Evolutionary conservation across 2,888 invertebrate species (phyloP), one percentile per base, ranked within the genome.

Genomic region (Synergus laeviventris): DNA sequence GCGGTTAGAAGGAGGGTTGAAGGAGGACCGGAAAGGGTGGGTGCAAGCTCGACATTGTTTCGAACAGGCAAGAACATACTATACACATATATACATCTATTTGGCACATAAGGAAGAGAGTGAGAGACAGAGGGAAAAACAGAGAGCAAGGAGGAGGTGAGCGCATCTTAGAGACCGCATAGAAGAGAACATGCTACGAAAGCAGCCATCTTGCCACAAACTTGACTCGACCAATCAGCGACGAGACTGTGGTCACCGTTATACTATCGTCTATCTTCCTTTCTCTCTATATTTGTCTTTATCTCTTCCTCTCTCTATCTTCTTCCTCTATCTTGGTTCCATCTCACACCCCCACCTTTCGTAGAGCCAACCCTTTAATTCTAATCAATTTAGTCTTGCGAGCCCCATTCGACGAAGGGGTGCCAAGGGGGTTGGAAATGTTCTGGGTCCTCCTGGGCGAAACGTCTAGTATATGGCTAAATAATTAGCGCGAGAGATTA

Each of bases 151-250:
- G 60, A 49, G 74, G 74, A 59, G 70, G 79, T 49, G 86, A 86
- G 85, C 85, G 87, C 86, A 87, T 89, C 89, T 89, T 88, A 86
- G 88, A 88, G 88, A 81, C 84, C 84, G 82, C 86, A 85, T 85
- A 84, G 84, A 85, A 84, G 86, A 84, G 85, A 86, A 85, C 81
- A 80, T 62, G 73, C 80, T 77, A 80, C 75, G 82, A 78, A 78
- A 84, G 86, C 87, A 89, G 91, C 91, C 91, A 91, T 91, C 90
- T 91, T 91, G 91, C 91, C 91, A 90, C 91, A 91, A 91, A 90
- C 90, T 89, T 89, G 88, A 90, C 89, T 90, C 90, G 89, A 91
- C 91, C 91, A 91, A 91, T 91, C 89, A 90, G 90, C 88, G 89
- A 86, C 87, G 90, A 90, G 90, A 86, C 88, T 90, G 91, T 90